phyloP scores from a whole-genome alignment of 2,797 vertebrate genomes.

The Chanos chanos region DNA sequence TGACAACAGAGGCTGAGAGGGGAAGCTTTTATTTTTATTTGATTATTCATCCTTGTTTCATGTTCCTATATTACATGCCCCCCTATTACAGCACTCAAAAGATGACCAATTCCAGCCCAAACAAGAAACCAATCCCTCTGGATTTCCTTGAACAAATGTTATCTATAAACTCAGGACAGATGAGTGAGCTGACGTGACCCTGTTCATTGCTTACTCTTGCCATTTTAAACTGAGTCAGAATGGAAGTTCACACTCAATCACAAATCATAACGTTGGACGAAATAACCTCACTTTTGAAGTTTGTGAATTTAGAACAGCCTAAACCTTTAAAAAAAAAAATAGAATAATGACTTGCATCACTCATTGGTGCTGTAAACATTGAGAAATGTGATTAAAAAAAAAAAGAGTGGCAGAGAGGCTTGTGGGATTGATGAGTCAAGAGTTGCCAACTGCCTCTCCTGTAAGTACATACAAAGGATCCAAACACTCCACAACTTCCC shows the following conservation, averaged over 20 bases:
- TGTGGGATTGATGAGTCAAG: too few relatives aligned
- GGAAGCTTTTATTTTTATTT: constrained; percentile 62
- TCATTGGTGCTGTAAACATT: too few relatives aligned
- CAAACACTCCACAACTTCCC: constrained; percentile 23
- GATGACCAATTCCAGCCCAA: constrained; percentile 41
- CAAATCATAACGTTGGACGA: not conserved
- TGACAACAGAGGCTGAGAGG: constrained; percentile 54
- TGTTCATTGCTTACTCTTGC: not conserved
- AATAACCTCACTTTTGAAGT: constrained; percentile 20
- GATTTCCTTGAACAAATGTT: constrained; percentile 49
- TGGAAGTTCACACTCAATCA: constrained; percentile 20
- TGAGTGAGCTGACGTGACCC: constrained; percentile 21
- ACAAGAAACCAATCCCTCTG: constrained; percentile 39
- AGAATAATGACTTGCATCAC: too few relatives aligned
- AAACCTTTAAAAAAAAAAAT: too few relatives aligned
- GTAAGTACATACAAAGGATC: constrained; percentile 2
- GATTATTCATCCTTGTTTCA: constrained; percentile 60
- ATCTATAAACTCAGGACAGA: constrained; percentile 44
- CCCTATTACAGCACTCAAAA: constrained; percentile 36
- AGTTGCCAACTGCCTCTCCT: too few relatives aligned
- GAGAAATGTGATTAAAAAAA: too few relatives aligned
- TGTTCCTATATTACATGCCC: constrained; percentile 44
- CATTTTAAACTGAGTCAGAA: constrained; percentile 32
- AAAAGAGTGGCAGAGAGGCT: too few relatives aligned
- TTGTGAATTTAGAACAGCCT: too few relatives aligned